phyloP scores from a whole-genome alignment of 2,113 vertebrate species.

The Panurus biarmicus region DNA sequence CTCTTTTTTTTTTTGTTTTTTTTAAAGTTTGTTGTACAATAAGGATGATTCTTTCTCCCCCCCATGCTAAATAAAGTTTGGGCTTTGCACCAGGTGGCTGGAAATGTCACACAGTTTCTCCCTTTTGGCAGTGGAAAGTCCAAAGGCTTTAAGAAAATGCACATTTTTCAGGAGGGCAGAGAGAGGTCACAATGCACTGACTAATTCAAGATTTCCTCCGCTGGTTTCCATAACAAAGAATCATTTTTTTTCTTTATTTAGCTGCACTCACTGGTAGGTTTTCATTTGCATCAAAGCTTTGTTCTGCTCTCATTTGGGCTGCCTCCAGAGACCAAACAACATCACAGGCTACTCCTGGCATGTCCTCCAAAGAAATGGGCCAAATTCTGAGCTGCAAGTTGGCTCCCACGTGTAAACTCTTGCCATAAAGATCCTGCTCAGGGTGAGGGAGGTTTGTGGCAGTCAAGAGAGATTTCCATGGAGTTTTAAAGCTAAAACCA shows the following conservation, averaged over 20 bases:
- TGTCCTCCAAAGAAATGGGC: conserved; percentile 20
- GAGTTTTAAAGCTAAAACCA: background rate
- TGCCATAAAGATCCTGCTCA: background rate
- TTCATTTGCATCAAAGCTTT: conserved; percentile 62
- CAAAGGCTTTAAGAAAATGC: background rate
- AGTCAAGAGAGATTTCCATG: background rate
- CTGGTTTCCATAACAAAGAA: conserved; percentile 63
- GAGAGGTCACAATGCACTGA: conserved; percentile 61
- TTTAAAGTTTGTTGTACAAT: background rate
- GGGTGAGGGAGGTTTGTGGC: background rate
- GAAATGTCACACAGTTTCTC: background rate
- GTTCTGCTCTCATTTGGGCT: conserved; percentile 53
- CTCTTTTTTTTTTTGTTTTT: background rate
- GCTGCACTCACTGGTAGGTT: conserved; percentile 40
- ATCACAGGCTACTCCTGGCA: conserved; percentile 35
- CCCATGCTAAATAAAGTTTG: background rate
- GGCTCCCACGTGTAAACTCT: background rate
- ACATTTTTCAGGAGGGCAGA: conserved; percentile 37
- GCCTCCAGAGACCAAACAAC: conserved; percentile 50
- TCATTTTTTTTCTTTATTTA: conserved; percentile 57
- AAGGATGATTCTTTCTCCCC: background rate
- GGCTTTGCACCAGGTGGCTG: background rate
- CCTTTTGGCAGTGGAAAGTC: background rate
- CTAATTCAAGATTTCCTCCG: conserved; percentile 64
- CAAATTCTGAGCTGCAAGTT: conserved; percentile 17